A percentile compares a stretch with the other conserved stretches of the same genome.
phyloP scores from a whole-genome alignment of 2,888 invertebrate species.

The Drosophila affinis region DNA sequence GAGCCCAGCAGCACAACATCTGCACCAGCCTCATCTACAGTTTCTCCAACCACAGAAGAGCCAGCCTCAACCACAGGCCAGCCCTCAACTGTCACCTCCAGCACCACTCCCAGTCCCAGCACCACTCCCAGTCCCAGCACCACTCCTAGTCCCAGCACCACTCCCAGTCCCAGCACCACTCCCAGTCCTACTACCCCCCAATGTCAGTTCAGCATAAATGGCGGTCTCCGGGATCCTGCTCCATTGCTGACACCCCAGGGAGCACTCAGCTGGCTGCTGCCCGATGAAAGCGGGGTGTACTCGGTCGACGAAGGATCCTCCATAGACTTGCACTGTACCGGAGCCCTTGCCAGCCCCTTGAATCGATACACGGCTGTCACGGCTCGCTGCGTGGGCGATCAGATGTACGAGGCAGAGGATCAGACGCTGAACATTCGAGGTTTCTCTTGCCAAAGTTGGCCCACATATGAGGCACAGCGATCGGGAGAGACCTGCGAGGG shows the following conservation, averaged over 20 bases:
- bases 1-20: not conserved
- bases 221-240: slow-evolving; percentile 84
- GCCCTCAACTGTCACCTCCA: not conserved
- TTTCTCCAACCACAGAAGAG: slow-evolving; percentile 2
- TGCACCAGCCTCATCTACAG: slow-evolving; percentile 3
- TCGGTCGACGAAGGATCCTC: slow-evolving; percentile 62
- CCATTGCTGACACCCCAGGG: slow-evolving; percentile 85
- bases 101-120: not conserved
- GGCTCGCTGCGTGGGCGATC: slow-evolving; percentile 73
- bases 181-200: slow-evolving; percentile 39
- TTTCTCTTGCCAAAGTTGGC: slow-evolving; percentile 80
- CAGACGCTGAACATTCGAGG: slow-evolving; percentile 60
- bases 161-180: slow-evolving; percentile 4
- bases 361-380: slow-evolving; percentile 64
- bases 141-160: slow-evolving; percentile 7
- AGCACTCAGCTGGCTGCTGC: slow-evolving; percentile 70
- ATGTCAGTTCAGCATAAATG: slow-evolving; percentile 69
- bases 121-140: too few species aligned
- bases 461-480: slow-evolving; percentile 73
- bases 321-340: slow-evolving; percentile 79
- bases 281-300: slow-evolving; percentile 68
- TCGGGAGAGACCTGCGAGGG: slow-evolving; percentile 73
- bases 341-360: slow-evolving; percentile 56
- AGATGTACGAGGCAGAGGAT: slow-evolving; percentile 70
- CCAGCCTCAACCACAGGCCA: slow-evolving; percentile 2